phyloP scores from a whole-genome alignment of 2,797 vertebrate genomes.

The Mallotus villosus region DNA sequence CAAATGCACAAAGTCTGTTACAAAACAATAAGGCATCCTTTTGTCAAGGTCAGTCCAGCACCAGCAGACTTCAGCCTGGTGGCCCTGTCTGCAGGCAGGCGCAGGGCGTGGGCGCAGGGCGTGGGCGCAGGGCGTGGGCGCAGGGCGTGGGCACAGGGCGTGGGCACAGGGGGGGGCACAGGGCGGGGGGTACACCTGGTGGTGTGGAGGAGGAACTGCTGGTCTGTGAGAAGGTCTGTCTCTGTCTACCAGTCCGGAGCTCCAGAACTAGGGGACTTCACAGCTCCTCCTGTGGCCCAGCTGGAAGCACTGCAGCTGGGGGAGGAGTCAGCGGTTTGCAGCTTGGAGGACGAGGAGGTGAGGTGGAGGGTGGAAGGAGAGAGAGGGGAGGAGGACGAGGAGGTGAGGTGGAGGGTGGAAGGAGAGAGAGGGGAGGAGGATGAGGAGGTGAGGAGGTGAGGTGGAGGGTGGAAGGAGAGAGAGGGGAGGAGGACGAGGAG shows the following conservation, averaged over 20 bases:
- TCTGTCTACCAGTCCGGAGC: slow-evolving; percentile 10
- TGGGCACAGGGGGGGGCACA: too few relatives aligned
- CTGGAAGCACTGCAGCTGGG: slow-evolving; percentile 62
- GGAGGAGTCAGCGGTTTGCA: not conserved
- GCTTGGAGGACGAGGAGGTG: not conserved
- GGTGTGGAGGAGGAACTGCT: not conserved
- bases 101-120: too few relatives aligned
- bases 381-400: too few relatives aligned
- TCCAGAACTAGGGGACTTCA: slow-evolving; percentile 39
- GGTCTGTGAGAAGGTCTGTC: slow-evolving; percentile 54
- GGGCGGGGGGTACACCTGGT: not conserved
- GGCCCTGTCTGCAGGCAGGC: slow-evolving; percentile 13
- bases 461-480: not conserved
- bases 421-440: slow-evolving; percentile 17
- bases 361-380: not conserved
- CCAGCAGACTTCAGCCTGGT: slow-evolving; percentile 61
- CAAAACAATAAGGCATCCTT: slow-evolving; percentile 90
- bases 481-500: slow-evolving; percentile 16
- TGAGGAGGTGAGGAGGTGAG: too few relatives aligned
- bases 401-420: not conserved
- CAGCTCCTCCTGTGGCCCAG: slow-evolving; percentile 71
- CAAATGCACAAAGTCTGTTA: slow-evolving; percentile 65
- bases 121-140: too few relatives aligned
- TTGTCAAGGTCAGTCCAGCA: slow-evolving; percentile 85
- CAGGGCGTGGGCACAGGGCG: too few relatives aligned